Conservation (phyloP, 92 coral and sea anemone genomes). For the Epizoanthus stellaris region DNA sequence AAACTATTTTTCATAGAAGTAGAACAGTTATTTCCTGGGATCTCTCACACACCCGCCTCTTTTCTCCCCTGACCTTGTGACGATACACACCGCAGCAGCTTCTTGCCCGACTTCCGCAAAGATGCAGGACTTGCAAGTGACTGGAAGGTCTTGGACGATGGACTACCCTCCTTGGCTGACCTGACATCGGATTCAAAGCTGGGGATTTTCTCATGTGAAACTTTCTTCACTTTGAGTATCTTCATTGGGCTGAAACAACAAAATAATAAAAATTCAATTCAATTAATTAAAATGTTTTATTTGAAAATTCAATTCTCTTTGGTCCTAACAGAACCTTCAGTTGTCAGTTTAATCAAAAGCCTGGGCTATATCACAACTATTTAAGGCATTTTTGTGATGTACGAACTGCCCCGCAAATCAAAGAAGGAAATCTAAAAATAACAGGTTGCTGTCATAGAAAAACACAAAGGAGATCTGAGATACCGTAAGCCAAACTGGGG, state of each 20-base stretch:
- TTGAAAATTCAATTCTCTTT: background rate
- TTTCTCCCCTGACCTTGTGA: constrained; percentile 37
- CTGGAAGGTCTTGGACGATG: constrained; percentile 22
- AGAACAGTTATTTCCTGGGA: too few species aligned
- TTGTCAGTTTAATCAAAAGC: too few species aligned
- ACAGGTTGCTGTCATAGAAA: too few species aligned
- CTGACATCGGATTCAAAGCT: constrained; percentile 37
- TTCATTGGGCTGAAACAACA: constrained; percentile 26
- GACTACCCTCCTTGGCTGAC: background rate
- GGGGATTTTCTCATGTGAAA: constrained; percentile 41
- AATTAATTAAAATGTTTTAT: background rate
- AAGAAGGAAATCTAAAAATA: too few species aligned
- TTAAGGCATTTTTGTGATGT: too few species aligned
- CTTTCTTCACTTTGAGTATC: constrained; percentile 13
- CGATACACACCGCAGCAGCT: constrained; percentile 29
- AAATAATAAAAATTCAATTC: background rate
- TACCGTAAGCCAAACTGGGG: too few species aligned
- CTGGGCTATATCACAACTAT: too few species aligned
- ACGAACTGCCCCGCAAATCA: too few species aligned
- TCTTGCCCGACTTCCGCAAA: constrained; percentile 37
- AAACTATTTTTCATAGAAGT: too few species aligned
- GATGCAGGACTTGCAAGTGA: constrained; percentile 28
- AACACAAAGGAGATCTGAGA: too few species aligned
- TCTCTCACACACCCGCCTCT: constrained; percentile 15
- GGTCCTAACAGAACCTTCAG: background rate